Base-by-base conservation (phyloP, 2,113 vertebrate genomes). In the Zosterops japonicus region DNA sequence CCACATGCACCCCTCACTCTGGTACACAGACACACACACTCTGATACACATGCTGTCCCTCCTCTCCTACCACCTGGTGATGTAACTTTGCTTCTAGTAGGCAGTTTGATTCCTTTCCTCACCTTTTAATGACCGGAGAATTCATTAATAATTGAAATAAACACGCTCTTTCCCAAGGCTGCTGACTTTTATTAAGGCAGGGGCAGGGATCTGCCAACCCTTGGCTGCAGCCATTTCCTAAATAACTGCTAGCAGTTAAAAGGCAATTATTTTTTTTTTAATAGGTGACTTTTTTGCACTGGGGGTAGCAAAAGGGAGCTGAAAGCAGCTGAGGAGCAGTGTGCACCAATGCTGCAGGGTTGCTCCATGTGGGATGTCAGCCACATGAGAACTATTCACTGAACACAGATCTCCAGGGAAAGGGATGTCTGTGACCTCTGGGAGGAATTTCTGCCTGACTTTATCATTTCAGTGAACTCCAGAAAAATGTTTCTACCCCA, bases 121-220 rank as follows among this genome's bases (percentile, higher is more conserved):
- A 96, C 96, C 95, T 97, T 97, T 97, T 97, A 97, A 97, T 96
- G 95, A 96, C 94, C 23, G 9, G 90, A 88, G 93, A 95, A 97
- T 96, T 97, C 94, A 97, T 97, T 97, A 97, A 97, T 97, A 97
- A 97, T 97, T 97, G 92, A 97, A 97, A 97, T 96, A 97, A 97
- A 97, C 94, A 96, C 0, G 24, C 67, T 95, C 72, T 93, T 95
- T 97, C 88, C 95, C 93, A 94, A 89, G 94, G 95, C 96, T 94
- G 84, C 92, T 61, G 93, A 93, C 84, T 96, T 97, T 97, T 97
- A 97, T 95, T 93, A 96, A 91, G 69, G 93, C 86, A 94, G 91
- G 92, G 90, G 82, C 94, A 97, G 79, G 94, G 84, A 96, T 95
- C 92, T 97, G 95, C 95, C 97, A 97, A 92, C 91, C 93, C 92